Conservation (phyloP, 2,113 vertebrate genomes). For the Pelusios castaneus region DNA sequence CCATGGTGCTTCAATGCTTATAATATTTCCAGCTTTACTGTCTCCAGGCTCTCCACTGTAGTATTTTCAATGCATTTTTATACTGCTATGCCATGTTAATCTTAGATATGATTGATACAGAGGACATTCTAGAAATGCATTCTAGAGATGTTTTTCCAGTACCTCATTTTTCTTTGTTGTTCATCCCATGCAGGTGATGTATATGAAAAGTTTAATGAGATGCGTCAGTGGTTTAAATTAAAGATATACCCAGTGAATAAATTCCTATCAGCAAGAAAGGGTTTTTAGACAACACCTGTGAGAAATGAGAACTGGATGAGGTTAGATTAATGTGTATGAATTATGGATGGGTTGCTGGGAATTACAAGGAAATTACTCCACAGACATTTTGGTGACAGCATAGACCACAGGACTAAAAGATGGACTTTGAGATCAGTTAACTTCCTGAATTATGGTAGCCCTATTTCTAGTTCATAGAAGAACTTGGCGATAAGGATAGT, state of each 20-base stretch:
- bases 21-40: neutral
- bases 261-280: neutral
- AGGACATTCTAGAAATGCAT: neutral
- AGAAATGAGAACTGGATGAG: neutral
- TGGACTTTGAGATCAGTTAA: neutral
- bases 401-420: neutral
- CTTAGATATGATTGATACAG: neutral
- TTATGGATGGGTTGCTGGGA: neutral
- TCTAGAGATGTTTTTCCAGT: neutral
- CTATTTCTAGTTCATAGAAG: neutral
- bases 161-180: neutral
- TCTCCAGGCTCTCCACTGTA: neutral
- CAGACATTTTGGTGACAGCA: neutral
- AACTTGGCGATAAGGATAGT: neutral
- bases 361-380: neutral
- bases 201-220: neutral
- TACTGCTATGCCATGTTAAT: neutral
- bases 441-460: neutral
- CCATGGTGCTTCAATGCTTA: accelerated
- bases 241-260: neutral
- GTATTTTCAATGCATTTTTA: neutral
- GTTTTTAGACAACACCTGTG: neutral
- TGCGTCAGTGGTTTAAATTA: neutral
- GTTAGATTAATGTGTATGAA: neutral
- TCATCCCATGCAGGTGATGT: neutral